Evolutionary conservation across 1,140 invertebrate species (phyloP).

Genomic region (Whitmania pigra): DNA sequence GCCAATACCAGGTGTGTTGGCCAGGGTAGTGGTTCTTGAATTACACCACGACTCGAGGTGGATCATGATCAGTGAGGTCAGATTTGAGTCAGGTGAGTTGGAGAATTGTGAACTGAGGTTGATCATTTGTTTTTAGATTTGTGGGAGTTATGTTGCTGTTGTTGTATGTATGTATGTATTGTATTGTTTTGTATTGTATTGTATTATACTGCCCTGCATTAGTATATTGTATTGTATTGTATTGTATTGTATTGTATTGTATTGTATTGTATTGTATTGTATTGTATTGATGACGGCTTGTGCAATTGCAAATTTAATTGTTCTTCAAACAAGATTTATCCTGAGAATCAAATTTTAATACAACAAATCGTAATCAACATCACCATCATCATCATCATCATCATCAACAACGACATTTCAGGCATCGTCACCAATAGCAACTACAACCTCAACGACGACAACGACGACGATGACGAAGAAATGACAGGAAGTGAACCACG

Average conservation of each 20-base stretch:
- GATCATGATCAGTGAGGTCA: conserved; percentile 77
- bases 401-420: conserved; percentile 46
- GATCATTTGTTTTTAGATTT: too few relatives aligned
- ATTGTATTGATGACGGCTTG: too few relatives aligned
- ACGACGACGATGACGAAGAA: not conserved
- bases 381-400: conserved; percentile 60
- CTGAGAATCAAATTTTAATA: too few relatives aligned
- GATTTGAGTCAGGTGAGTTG: conserved; percentile 38
- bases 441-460: conserved; percentile 31
- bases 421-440: not conserved
- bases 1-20: conserved; percentile 69
- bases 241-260: too few relatives aligned
- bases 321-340: too few relatives aligned
- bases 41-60: conserved; percentile 67
- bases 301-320: too few relatives aligned
- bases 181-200: too few relatives aligned
- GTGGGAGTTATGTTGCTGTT: too few relatives aligned
- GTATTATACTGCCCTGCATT: too few relatives aligned
- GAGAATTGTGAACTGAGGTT: not conserved
- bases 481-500: not conserved
- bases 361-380: conserved; percentile 47
- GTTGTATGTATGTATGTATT: too few relatives aligned
- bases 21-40: conserved; percentile 64
- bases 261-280: too few relatives aligned
- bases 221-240: too few relatives aligned